Percentiles rank a stretch among this genome's conserved stretches.
Conservation (phyloP, 2,113 vertebrate genomes). For the Antennarius striatus region DNA sequence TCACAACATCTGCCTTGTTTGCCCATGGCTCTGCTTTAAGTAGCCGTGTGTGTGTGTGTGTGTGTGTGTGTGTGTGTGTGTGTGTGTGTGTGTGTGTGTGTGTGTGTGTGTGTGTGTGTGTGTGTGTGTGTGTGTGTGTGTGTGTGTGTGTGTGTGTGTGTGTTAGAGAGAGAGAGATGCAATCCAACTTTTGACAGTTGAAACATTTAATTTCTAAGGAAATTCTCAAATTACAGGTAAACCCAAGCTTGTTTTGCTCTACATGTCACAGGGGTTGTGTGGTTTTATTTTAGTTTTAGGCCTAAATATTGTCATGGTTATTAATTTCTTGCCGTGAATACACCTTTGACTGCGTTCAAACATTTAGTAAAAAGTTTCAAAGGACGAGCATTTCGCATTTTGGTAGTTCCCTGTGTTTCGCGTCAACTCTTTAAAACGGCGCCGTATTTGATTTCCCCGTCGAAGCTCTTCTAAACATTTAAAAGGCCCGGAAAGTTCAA, state of each 20-base stretch:
- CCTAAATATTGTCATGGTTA: background rate
- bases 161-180: background rate
- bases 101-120: too few species aligned
- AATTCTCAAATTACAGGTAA: too few species aligned
- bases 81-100: slow-evolving; percentile 5
- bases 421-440: slow-evolving; percentile 63
- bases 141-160: too few species aligned
- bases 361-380: slow-evolving; percentile 49
- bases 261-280: background rate
- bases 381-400: slow-evolving; percentile 41
- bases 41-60: slow-evolving; percentile 24
- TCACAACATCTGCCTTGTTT: slow-evolving; percentile 60
- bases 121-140: slow-evolving; percentile 9
- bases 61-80: slow-evolving; percentile 20
- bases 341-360: slow-evolving; percentile 37
- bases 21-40: slow-evolving; percentile 62
- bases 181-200: too few species aligned
- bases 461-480: slow-evolving; percentile 19
- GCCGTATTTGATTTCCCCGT: slow-evolving; percentile 45
- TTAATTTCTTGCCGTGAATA: background rate
- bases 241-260: background rate
- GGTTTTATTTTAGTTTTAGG: background rate
- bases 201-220: too few species aligned
- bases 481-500: slow-evolving; percentile 30
- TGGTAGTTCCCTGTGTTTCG: slow-evolving; percentile 48